phyloP scores from a whole-genome alignment of 2,113 vertebrate species.

The Excalfactoria chinensis region DNA sequence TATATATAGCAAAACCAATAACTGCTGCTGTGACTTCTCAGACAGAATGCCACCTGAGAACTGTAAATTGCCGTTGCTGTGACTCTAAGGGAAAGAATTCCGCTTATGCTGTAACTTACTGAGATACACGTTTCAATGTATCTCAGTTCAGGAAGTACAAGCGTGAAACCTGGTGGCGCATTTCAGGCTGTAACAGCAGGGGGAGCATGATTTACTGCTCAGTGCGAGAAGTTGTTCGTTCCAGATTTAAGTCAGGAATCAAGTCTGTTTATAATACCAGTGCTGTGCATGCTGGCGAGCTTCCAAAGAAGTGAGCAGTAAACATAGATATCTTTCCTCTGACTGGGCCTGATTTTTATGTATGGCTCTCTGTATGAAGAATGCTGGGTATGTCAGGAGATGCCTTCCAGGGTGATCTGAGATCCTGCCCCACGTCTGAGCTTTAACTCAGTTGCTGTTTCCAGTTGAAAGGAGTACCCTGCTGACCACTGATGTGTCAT shows the following conservation, averaged over 20 bases:
- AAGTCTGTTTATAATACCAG: constrained; percentile 46
- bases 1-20: neutral
- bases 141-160: neutral
- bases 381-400: neutral
- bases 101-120: neutral
- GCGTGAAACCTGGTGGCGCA: neutral
- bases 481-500: neutral
- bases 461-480: neutral
- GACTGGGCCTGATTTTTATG: neutral
- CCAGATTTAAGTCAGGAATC: constrained; percentile 5
- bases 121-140: neutral
- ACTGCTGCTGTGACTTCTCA: fast-evolving
- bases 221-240: neutral
- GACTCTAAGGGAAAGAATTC: neutral
- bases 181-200: constrained; percentile 35
- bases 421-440: neutral
- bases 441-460: neutral
- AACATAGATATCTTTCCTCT: constrained; percentile 53
- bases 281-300: neutral
- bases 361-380: neutral
- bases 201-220: constrained; percentile 1
- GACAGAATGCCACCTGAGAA: fast-evolving
- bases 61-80: neutral
- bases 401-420: neutral
- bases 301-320: constrained; percentile 35